Evolutionary conservation across 2,113 vertebrate species (phyloP), one percentile per base, ranked within the genome.

Genomic region (Periophthalmodon schlosseri): DNA sequence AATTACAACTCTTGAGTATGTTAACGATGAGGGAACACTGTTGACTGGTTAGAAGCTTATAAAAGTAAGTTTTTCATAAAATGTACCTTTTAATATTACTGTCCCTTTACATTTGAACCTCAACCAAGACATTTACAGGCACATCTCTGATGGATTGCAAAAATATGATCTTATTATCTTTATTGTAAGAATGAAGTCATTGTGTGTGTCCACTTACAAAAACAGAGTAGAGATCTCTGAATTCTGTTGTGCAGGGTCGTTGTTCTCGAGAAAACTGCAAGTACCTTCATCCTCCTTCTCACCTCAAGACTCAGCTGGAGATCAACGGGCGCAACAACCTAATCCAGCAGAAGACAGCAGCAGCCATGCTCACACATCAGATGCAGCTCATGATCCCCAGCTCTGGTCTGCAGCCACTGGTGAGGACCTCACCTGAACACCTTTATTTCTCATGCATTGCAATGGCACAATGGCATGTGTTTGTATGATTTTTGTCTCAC

Each of bases 221-320:
- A 60, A 60, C 14, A 23, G 11, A 13, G 13, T 14, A 14, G 12
- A 24, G 56, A 60, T 4, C 14, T 60, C 44, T 23, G n/a, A 2
- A 47, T 69, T 65, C 21, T 80, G 39, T 71, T 79, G 91, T 87
- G 12, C 89, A 98, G 97, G 96, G 97, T n/a, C 94, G 96, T 76
- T 98, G 97, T 89, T 96, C 95, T 69, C 95, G 97, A 88, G 97
- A 98, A 90, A 98, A 98, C 91, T 98, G 97, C 95, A 98, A 98
- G 88, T 98, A 98, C 84, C 96, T 98, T 88, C 97, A 98, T 87
- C 97, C 97, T 74, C 97, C 97, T 64, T 96, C 95, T 58, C 97
- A 98, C 93, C 94, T 98, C 83, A 98, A 98, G 95, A 98, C 96
- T 63, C 97, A 98, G 68, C 91, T 98, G 85, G 97, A 98, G 94